These are phyloP conservation scores for Stegostoma tigrinum DNA, from an alignment of 2,113 vertebrate species.

Conservation along the genomic window DNA sequence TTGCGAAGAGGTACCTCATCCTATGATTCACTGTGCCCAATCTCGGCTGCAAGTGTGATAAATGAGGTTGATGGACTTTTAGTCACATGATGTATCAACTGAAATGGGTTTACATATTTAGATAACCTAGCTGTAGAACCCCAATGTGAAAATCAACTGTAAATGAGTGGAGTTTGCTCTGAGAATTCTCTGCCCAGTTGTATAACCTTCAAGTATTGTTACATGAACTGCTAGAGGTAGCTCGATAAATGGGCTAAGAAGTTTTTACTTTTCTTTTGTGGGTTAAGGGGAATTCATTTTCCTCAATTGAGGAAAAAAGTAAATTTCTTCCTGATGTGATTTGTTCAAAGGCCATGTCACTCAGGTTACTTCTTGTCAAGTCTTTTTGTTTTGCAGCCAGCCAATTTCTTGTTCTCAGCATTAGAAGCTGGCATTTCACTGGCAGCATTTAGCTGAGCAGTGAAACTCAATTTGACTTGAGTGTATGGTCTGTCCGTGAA, in stretches of 20 bases:
- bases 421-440: not conserved
- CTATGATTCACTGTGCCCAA: no score
- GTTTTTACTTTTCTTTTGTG: no score
- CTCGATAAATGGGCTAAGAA: no score
- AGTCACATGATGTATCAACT: no score
- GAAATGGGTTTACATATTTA: not conserved
- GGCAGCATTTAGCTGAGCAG: not conserved
- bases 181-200: not conserved
- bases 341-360: not conserved
- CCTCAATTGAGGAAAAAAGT: not conserved
- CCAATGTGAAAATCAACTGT: not conserved
- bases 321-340: not conserved
- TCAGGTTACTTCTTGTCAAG: no score
- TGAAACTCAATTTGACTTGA: not conserved
- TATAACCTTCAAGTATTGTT: not conserved
- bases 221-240: no score
- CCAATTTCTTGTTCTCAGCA: no score
- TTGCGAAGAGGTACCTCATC: no score
- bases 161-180: not conserved
- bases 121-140: not conserved
- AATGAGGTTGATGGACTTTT: no score
- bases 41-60: no score
- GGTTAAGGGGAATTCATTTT: not conserved
- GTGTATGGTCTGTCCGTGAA: not conserved
- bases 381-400: no score